phyloP scores from a whole-genome alignment of 2,888 invertebrate genomes.

The Conus canariensis region DNA sequence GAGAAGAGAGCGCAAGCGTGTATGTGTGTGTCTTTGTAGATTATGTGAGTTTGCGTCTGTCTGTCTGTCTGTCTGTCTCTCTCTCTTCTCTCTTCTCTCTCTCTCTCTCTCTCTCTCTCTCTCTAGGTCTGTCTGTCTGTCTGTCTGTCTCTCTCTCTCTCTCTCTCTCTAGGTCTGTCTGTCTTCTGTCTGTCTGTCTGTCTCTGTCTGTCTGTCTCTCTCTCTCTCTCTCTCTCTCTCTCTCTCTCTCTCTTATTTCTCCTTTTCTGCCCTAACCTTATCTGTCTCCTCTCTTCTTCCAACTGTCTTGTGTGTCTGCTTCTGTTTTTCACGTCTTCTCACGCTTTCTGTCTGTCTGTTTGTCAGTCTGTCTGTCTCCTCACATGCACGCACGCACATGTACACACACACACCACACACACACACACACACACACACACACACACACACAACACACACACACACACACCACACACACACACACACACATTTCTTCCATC shows the following conservation, averaged over 20 bases:
- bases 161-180: neutral
- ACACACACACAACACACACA: too few species aligned
- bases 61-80: neutral
- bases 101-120: neutral
- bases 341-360: neutral
- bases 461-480: too few species aligned
- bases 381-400: too few species aligned
- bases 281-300: neutral
- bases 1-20: too few species aligned
- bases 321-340: neutral
- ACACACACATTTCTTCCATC: too few species aligned
- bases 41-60: neutral
- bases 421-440: too few species aligned
- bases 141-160: neutral
- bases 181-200: neutral
- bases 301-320: neutral
- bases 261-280: too few species aligned
- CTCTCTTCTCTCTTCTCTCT: neutral
- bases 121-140: neutral
- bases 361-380: neutral
- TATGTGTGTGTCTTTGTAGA: neutral
- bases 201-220: neutral
- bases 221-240: constrained; percentile 22
- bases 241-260: neutral
- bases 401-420: too few species aligned